Percentiles rank a stretch among this genome's conserved stretches.
Evolutionary conservation across 2,113 vertebrate species (phyloP).

Genomic region (Sinocyclocheilus anophthalmus): DNA sequence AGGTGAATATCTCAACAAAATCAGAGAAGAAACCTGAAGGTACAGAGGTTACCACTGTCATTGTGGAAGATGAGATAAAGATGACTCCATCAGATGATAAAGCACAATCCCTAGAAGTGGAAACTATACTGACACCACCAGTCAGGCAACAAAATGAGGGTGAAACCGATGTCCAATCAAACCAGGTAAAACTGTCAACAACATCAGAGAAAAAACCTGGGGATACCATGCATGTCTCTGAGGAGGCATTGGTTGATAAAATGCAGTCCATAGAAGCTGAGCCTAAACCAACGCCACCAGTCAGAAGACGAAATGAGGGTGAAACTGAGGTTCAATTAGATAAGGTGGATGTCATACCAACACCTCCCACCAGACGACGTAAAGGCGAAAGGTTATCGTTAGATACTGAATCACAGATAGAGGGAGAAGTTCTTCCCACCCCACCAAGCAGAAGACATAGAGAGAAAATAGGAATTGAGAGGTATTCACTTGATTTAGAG

Average conservation of each 20-base stretch:
- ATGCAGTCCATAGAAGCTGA: not conserved
- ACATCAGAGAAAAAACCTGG: not conserved
- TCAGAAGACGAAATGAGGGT: not conserved
- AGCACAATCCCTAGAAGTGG: not conserved
- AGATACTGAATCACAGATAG: slow-evolving; percentile 8
- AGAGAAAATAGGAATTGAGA: slow-evolving; percentile 5
- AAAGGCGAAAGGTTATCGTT: slow-evolving; percentile 5
- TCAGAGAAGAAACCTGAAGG: not conserved
- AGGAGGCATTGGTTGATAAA: not conserved
- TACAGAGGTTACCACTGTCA: not conserved
- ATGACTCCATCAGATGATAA: not conserved
- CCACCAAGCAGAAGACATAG: slow-evolving; percentile 42
- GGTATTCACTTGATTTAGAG: slow-evolving; percentile 17
- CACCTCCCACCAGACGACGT: slow-evolving; percentile 36
- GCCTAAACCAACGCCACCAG: not conserved
- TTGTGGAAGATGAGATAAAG: not conserved
- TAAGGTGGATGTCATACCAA: slow-evolving; percentile 10
- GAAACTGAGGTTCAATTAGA: not conserved
- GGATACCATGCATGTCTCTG: not conserved
- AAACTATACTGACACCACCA: slow-evolving; percentile 9
- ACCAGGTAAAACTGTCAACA: not conserved
- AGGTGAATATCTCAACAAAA: not conserved
- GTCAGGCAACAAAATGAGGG: not conserved
- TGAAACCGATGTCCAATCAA: not conserved
- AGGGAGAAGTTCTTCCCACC: slow-evolving; percentile 30